A percentile compares a stretch with the other conserved stretches of the same genome.
phyloP scores from a whole-genome alignment of 2,888 invertebrate genomes.

The Rhingia rostrata region DNA sequence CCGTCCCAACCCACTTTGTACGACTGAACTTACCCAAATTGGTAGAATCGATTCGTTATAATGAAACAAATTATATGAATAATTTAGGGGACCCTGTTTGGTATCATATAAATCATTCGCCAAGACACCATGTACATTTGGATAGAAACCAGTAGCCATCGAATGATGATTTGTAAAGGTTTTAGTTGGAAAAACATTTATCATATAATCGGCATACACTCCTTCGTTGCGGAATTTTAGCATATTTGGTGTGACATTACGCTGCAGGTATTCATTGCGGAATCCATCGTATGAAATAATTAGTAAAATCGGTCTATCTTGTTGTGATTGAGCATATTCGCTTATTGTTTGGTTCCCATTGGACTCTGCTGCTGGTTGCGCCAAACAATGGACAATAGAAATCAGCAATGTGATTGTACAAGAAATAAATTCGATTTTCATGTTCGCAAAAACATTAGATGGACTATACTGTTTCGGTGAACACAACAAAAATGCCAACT shows the following conservation, averaged over 20 bases:
- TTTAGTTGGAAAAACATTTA: constrained; percentile 87
- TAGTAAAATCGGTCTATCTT: constrained; percentile 50
- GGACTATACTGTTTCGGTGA: neutral
- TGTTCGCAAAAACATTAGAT: constrained; percentile 21
- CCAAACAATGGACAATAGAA: constrained; percentile 16
- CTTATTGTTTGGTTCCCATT: constrained; percentile 14
- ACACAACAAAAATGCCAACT: constrained; percentile 4
- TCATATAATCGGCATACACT: constrained; percentile 85
- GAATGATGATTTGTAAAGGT: constrained; percentile 90
- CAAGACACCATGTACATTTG: constrained; percentile 88
- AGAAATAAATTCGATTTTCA: constrained; percentile 17
- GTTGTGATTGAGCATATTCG: neutral
- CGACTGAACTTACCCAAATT: constrained; percentile 84
- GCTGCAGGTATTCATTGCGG: constrained; percentile 86
- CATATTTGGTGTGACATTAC: constrained; percentile 85
- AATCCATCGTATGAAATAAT: constrained; percentile 87
- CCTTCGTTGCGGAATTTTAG: constrained; percentile 84
- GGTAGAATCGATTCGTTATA: constrained; percentile 84
- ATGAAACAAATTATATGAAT: constrained; percentile 84
- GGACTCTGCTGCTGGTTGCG: neutral
- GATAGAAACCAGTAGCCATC: constrained; percentile 87
- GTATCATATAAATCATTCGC: constrained; percentile 86
- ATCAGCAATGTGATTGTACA: constrained; percentile 17
- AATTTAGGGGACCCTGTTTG: constrained; percentile 76
- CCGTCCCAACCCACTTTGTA: neutral